These are phyloP conservation scores for Tilapia sparmanii DNA, from an alignment of 2,113 vertebrate species.

Conservation along the genomic window DNA sequence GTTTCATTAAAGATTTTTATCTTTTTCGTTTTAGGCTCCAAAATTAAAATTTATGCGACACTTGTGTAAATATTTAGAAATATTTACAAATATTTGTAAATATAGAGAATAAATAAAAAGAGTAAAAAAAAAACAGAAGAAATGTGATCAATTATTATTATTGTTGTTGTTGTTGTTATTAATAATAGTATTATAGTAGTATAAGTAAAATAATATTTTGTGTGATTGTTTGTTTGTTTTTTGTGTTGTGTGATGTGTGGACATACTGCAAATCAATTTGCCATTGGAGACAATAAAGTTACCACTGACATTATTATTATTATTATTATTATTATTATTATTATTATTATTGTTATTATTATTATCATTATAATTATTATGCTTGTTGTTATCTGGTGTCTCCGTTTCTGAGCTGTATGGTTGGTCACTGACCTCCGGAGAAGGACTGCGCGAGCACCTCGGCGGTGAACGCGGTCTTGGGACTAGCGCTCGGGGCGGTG, in stretches of 20 bases:
- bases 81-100: background rate
- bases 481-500: conserved; percentile 61
- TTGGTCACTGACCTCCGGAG: conserved; percentile 79
- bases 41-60: background rate
- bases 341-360: accelerated
- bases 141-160: background rate
- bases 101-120: background rate
- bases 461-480: conserved; percentile 93
- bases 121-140: background rate
- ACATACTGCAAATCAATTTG: background rate
- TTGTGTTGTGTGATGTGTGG: background rate
- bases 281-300: background rate
- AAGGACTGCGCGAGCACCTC: conserved; percentile 96
- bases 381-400: background rate
- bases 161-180: background rate
- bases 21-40: background rate
- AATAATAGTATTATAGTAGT: background rate
- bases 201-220: background rate
- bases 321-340: accelerated
- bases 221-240: background rate
- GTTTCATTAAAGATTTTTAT: background rate
- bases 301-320: background rate
- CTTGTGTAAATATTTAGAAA: background rate
- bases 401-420: background rate
- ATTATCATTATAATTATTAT: accelerated